phyloP scores from a whole-genome alignment of 1,140 invertebrate species.

The Penaeus vannamei region DNA sequence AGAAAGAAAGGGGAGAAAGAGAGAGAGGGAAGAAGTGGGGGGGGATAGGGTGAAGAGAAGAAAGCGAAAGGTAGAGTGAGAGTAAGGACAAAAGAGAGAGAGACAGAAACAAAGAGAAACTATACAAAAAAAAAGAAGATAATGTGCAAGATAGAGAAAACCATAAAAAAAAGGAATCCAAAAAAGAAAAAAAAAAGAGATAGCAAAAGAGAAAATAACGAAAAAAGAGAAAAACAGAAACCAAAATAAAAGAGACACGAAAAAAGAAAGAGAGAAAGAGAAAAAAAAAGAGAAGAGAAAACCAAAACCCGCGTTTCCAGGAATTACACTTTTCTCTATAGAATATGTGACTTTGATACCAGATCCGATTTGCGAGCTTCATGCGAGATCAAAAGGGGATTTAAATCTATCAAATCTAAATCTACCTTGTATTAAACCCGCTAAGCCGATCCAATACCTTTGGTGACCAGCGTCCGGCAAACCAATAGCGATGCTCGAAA shows the following conservation, averaged over 20 bases:
- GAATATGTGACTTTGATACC: constrained; percentile 27
- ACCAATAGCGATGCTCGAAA: constrained; percentile 9
- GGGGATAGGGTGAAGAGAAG: background rate
- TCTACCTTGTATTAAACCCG: constrained; percentile 30
- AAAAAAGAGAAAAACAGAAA: too few species aligned
- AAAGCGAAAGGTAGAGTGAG: background rate
- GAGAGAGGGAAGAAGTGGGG: too few species aligned
- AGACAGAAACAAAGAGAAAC: background rate
- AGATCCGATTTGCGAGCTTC: constrained; percentile 2
- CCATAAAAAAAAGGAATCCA: background rate
- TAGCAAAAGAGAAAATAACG: too few species aligned
- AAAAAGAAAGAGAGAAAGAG: too few species aligned
- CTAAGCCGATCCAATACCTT: constrained; percentile 26
- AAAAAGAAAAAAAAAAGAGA: too few species aligned
- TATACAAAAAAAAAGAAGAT: background rate
- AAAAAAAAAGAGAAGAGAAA: background rate
- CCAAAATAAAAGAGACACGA: too few species aligned
- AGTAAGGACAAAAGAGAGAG: background rate
- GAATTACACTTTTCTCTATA: constrained; percentile 21
- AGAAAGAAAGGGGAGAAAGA: background rate
- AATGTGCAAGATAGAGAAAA: background rate
- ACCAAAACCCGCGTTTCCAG: background rate
- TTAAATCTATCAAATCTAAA: constrained; percentile 35
- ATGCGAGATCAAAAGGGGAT: constrained; percentile 18
- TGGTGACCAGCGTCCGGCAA: constrained; percentile 16